Conservation (phyloP, 1,140 invertebrate genomes). For the Aethina tumida region DNA sequence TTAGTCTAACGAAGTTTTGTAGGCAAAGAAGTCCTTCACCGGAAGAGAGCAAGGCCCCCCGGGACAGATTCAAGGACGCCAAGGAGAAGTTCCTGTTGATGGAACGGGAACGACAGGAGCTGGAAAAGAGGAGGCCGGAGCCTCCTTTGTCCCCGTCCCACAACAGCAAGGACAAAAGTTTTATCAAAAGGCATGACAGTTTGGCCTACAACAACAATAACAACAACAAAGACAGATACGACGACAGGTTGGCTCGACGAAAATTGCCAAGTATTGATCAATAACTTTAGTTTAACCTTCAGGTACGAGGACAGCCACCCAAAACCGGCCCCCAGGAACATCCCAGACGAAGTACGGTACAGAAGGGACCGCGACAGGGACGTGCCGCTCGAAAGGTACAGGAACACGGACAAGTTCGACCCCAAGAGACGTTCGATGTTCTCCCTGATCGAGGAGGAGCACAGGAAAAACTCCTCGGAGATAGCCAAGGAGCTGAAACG, state of each 20-base stretch:
- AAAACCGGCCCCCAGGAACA: constrained; percentile 27
- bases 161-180: constrained; percentile 22
- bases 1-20: constrained; percentile 30
- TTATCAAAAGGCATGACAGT: constrained; percentile 28
- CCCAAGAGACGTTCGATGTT: constrained; percentile 36
- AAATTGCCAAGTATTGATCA: too few species aligned
- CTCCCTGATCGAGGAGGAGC: constrained; percentile 36
- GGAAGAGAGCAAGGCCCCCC: constrained; percentile 45
- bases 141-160: constrained; percentile 22
- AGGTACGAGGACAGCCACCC: constrained; percentile 20
- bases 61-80: constrained; percentile 71
- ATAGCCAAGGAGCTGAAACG: constrained; percentile 39
- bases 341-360: constrained; percentile 26
- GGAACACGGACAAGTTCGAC: constrained; percentile 32
- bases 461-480: constrained; percentile 34
- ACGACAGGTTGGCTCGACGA: constrained; percentile 17
- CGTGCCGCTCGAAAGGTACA: constrained; percentile 27
- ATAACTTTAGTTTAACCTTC: background rate
- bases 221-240: constrained; percentile 12
- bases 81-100: constrained; percentile 73
- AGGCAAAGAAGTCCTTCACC: constrained; percentile 44
- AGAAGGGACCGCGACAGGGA: constrained; percentile 22
- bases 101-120: constrained; percentile 55
- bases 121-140: constrained; percentile 35
- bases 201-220: constrained; percentile 20